Evolutionary conservation across 2,113 vertebrate genomes (phyloP), one percentile per base, ranked within the genome.

Genomic region (Acrocephalus kingi): DNA sequence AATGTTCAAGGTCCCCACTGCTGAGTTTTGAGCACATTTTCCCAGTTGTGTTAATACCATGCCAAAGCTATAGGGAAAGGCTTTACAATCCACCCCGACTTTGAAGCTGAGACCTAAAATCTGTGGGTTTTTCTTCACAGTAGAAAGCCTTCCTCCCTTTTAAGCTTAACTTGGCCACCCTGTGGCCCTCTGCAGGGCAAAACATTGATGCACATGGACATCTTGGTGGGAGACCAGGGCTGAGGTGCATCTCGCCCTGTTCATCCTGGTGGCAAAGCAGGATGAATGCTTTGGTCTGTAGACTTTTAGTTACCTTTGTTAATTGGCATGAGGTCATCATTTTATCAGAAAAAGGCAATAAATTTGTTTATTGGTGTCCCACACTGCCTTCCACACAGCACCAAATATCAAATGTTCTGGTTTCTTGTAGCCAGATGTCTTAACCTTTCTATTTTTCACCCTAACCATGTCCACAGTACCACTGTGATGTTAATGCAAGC

Each of bases 181-280:
- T 1, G 0, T 18, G 61, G 49, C 48, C 20, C 14, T 23, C 39
- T 76, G 43, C 56, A 41, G 8, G 27, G 52, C 33, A 56, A 43
- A 80, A 28, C n/a, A 48, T 11, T 1, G 1, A 31, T 64, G 16
- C 1, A 6, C 10, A 7, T 0, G 4, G 56, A 28, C 13, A 1
- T 30, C 48, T 30, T 21, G 33, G 25, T 45, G n/a, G 31, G 52
- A 81, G 13, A 55, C 3, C 25, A 24, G 45, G n/a, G 20, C 64
- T 67, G 51, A 51, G 68, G 7, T 52, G 12, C 49, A 52, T 37
- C 24, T 71, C 10, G 0, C 19, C 54, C 31, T 49, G 14, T 15
- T 84, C 54, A 27, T 28, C 45, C 30, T 1, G 0, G 20, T 61
- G 74, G n/a, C 14, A 41, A 68, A 78, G 30, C 24, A 18, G 4